Evolutionary conservation across 1,140 invertebrate genomes (phyloP).

Genomic region (Trachymyrmex cornetzi): DNA sequence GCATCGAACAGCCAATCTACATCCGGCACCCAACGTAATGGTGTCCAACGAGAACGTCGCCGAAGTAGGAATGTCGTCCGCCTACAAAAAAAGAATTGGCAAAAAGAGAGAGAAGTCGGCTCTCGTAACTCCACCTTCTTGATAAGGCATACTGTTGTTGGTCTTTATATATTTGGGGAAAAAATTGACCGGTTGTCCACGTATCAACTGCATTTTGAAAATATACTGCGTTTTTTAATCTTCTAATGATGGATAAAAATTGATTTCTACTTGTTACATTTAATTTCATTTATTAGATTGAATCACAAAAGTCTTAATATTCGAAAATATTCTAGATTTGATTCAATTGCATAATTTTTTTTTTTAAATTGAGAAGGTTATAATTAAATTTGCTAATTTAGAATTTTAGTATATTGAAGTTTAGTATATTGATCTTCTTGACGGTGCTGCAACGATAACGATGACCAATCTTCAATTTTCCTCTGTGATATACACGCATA

Average conservation of each 20-base stretch:
- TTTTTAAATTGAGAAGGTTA: not conserved
- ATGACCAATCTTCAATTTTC: too few species aligned
- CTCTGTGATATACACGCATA: too few species aligned
- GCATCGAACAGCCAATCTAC: constrained; percentile 59
- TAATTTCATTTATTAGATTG: not conserved
- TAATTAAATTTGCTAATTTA: not conserved
- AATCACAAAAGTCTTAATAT: not conserved
- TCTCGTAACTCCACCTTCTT: constrained; percentile 46
- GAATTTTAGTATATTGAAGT: not conserved
- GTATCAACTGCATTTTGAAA: not conserved
- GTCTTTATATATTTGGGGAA: not conserved
- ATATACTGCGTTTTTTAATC: not conserved
- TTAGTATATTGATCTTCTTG: not conserved
- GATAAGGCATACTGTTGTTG: constrained; percentile 12
- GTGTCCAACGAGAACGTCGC: constrained; percentile 57
- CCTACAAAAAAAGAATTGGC: constrained; percentile 37
- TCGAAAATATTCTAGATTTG: not conserved
- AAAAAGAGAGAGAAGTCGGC: constrained; percentile 11
- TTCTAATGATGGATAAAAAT: not conserved
- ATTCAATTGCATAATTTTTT: constrained; percentile 3
- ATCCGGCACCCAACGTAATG: constrained; percentile 60
- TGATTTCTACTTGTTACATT: not conserved
- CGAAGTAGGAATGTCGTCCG: constrained; percentile 36
- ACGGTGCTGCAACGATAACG: too few species aligned
- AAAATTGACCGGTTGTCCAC: not conserved